Conservation (phyloP, 2,888 invertebrate species). For the Anthophora plumipes region DNA sequence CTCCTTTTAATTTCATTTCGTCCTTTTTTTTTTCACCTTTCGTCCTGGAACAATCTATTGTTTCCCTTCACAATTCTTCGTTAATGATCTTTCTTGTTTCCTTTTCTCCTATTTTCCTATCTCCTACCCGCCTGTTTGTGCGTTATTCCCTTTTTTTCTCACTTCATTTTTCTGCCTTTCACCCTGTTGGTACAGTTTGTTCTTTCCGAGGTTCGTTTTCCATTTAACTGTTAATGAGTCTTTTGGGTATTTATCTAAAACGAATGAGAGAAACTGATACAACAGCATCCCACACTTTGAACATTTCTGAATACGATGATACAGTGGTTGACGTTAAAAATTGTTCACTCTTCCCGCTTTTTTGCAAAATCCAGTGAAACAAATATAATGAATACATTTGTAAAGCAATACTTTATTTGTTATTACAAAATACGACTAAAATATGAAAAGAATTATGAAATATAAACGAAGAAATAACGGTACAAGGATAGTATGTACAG, state of each 20-base stretch:
- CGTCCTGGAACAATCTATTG: background rate
- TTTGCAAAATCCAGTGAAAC: no score
- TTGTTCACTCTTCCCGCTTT: no score
- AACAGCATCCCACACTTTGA: background rate
- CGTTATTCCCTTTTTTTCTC: background rate
- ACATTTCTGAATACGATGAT: no score
- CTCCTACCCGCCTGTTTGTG: background rate
- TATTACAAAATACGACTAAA: no score
- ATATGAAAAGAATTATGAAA: no score
- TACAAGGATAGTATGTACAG: no score
- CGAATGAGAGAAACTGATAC: background rate
- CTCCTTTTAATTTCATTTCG: slow-evolving; percentile 2
- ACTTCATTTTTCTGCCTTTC: background rate
- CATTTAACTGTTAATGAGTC: background rate
- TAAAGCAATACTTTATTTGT: no score
- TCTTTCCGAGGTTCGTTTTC: background rate
- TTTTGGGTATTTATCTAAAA: background rate
- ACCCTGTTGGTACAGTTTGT: background rate
- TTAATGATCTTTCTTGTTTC: slow-evolving; percentile 5
- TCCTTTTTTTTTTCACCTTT: background rate
- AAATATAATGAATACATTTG: no score
- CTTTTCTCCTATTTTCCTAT: background rate
- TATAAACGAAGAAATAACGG: no score
- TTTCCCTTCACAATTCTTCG: background rate
- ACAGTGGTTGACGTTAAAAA: no score